A percentile compares a stretch with the other conserved stretches of the same genome.
These are phyloP conservation scores for Acropora tenuis DNA, from an alignment of 64 coral and sea anemone species.

Conservation along the genomic window DNA sequence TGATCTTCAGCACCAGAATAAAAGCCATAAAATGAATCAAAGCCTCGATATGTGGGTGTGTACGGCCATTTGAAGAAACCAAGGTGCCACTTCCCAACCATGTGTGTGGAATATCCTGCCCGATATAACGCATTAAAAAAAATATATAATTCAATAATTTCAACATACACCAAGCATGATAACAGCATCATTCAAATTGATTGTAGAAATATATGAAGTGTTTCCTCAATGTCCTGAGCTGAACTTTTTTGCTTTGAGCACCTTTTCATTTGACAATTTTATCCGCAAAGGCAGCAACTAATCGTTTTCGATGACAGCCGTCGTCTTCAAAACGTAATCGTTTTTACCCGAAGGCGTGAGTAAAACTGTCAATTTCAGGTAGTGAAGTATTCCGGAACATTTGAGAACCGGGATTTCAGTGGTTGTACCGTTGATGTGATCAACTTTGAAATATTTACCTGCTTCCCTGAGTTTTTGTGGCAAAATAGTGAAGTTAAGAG, in stretches of 20 bases:
- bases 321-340: no score
- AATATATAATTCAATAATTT: neutral
- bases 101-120: conserved; percentile 52
- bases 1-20: conserved; percentile 65
- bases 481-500: neutral
- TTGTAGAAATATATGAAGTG: no score
- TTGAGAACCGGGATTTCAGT: neutral
- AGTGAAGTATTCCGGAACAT: no score
- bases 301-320: no score
- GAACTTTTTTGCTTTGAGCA: no score
- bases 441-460: neutral
- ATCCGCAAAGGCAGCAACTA: no score
- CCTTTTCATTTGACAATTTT: no score
- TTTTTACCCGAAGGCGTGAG: no score
- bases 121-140: neutral
- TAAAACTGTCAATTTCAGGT: no score
- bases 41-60: conserved; percentile 50
- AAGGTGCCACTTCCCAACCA: conserved; percentile 71
- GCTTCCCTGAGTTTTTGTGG: conserved; percentile 10
- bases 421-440: neutral
- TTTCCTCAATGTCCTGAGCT: no score
- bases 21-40: conserved; percentile 59
- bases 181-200: no score
- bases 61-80: conserved; percentile 56
- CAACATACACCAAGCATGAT: neutral